Evolutionary conservation across 2,888 invertebrate species (phyloP).

Genomic region (Serripes groenlandicus): DNA sequence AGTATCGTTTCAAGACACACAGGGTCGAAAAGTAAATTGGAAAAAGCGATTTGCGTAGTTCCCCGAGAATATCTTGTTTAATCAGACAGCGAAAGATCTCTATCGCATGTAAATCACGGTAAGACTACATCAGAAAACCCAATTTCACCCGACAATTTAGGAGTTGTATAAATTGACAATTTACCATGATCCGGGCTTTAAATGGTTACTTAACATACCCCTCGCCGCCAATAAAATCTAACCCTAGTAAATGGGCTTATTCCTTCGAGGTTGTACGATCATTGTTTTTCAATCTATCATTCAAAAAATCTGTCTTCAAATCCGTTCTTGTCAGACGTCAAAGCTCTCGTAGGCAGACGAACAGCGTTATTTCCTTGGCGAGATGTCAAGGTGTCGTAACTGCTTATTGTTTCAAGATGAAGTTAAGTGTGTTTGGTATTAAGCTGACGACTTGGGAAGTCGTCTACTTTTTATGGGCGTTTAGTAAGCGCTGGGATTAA

Average conservation of each 20-base stretch:
- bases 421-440: not conserved
- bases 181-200: conserved; percentile 29
- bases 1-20: not conserved
- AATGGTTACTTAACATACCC: conserved; percentile 59
- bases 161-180: conserved; percentile 53
- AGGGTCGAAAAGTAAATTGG: not conserved
- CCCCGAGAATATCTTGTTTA: conserved; percentile 12
- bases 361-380: conserved; percentile 25
- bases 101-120: conserved; percentile 18
- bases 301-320: conserved; percentile 47
- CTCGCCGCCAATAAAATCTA: conserved; percentile 51
- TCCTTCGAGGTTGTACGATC: conserved; percentile 41
- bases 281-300: conserved; percentile 59
- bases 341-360: conserved; percentile 26
- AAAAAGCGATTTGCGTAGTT: not conserved
- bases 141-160: conserved; percentile 48
- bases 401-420: not conserved
- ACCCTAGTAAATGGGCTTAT: conserved; percentile 66
- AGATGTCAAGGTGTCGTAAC: not conserved
- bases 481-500: conserved; percentile 45
- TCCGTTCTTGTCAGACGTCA: conserved; percentile 44
- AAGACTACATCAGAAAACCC: conserved; percentile 20
- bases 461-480: conserved; percentile 49
- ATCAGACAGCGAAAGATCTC: conserved; percentile 13
- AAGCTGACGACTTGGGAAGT: no score